Base-by-base conservation (phyloP, 2,113 vertebrate species). In the Boleophthalmus pectinirostris region DNA sequence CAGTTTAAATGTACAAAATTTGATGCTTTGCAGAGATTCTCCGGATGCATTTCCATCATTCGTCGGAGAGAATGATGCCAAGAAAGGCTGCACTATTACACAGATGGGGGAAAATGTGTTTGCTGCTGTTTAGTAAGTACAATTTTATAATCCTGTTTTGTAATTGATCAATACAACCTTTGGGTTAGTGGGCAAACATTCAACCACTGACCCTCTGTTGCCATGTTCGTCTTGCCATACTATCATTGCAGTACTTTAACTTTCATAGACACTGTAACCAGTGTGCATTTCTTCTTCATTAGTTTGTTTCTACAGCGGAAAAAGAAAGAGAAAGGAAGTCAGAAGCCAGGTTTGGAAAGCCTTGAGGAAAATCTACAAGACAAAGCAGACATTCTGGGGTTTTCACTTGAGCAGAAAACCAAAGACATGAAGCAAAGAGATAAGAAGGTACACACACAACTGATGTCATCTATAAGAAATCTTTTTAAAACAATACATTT, bases 21-120 rank as follows among this genome's bases (percentile, higher is more conserved):
- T 10, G 10, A 8, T 79, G 45, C 56, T 43, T 33, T 74, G 18
- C 25, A 99, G 97, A 90, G 98, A 99, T 82, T 89, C 91, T 70
- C 96, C 97, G 65, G 96, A 98, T 83, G 93, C 95, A 66, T 89
- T 97, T 29, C 98, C 97, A 18, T 93, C 93, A 0, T 99, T 95
- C 87, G 91, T 98, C 79, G 97, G 95, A 68, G 94, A 94, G 82
- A 98, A 96, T 83, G 95, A 98, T 91, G 95, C 96, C 0, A 95
- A 93, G 90, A 98, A 96, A 78, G 93, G 94, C 74, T 98, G 94
- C 78, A 23, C 84, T 21, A 96, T 99, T 80, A 85, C 92, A 76
- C 96, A 95, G 89, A 91, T 93, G 88, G 97, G 98, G 63, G 96
- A 98, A 85, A 99, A 98, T 45, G 66, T 98, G 73, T 99, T 99